Conservation (phyloP, 2,888 invertebrate genomes). For the Cancer borealis region DNA sequence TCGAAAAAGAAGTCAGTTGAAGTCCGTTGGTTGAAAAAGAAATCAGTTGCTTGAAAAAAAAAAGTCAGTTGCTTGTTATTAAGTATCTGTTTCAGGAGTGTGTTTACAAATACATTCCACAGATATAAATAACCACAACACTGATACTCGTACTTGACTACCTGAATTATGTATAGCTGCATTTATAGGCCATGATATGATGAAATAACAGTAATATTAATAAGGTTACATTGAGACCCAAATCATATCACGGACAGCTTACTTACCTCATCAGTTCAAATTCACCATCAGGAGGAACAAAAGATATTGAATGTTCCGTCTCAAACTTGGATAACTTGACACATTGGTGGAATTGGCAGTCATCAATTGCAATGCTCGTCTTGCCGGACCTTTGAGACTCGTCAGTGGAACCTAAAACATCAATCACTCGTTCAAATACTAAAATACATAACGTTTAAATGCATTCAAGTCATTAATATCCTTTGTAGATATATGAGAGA, state of each 20-base stretch:
- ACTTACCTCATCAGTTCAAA: constrained; percentile 97
- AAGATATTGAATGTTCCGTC: constrained; percentile 99
- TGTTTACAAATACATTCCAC: not conserved
- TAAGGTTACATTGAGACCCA: not conserved
- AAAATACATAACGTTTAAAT: not conserved
- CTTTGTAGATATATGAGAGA: too few relatives aligned
- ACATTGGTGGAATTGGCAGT: constrained; percentile 99
- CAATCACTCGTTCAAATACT: too few relatives aligned
- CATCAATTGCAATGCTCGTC: constrained; percentile 99
- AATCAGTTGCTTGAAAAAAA: too few relatives aligned
- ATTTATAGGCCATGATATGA: not conserved
- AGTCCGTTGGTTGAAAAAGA: too few relatives aligned
- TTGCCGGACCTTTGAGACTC: constrained; percentile 95
- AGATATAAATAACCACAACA: not conserved
- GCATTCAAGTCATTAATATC: not conserved
- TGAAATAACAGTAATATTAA: not conserved
- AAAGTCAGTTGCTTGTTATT: too few relatives aligned
- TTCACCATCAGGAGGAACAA: constrained; percentile 99
- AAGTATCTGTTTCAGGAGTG: not conserved
- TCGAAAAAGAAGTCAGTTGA: too few relatives aligned
- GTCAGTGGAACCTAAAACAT: constrained; percentile 83
- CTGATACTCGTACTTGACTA: not conserved
- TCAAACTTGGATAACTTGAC: constrained; percentile 99
- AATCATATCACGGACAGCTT: not conserved
- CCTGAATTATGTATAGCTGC: not conserved